phyloP scores from a whole-genome alignment of 2,797 vertebrate genomes.

The Manis crassicaudata region DNA sequence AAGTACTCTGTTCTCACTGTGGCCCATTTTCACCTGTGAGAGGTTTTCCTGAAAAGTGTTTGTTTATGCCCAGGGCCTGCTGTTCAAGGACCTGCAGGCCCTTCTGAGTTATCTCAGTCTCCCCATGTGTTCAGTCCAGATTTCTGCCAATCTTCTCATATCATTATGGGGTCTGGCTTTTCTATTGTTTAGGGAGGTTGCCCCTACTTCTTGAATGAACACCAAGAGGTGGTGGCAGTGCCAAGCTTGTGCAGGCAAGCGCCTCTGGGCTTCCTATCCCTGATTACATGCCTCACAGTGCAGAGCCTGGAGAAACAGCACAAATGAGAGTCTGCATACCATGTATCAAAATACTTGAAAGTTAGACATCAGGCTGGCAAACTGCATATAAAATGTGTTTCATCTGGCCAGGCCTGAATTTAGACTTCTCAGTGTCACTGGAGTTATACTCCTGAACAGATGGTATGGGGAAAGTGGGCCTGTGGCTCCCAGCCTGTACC shows the following conservation, averaged over 20 bases:
- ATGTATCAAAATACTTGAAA: neutral
- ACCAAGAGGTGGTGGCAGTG: neutral
- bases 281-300: too few relatives aligned
- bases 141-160: neutral
- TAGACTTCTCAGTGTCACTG: neutral
- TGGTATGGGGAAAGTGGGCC: neutral
- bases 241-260: neutral
- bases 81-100: neutral
- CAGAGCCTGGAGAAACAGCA: neutral
- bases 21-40: neutral
- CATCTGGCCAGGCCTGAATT: neutral
- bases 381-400: neutral
- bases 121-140: neutral
- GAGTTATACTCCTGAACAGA: neutral
- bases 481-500: neutral
- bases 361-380: neutral
- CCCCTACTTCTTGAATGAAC: neutral
- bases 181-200: too few relatives aligned
- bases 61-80: neutral
- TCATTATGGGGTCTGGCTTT: neutral
- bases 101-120: neutral
- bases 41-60: conserved; percentile 43
- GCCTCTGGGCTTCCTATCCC: neutral
- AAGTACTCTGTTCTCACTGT: neutral
- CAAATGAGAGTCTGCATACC: neutral